Evolutionary conservation across 1,140 invertebrate species (phyloP).

Genomic region (Scaptomyza graminum): DNA sequence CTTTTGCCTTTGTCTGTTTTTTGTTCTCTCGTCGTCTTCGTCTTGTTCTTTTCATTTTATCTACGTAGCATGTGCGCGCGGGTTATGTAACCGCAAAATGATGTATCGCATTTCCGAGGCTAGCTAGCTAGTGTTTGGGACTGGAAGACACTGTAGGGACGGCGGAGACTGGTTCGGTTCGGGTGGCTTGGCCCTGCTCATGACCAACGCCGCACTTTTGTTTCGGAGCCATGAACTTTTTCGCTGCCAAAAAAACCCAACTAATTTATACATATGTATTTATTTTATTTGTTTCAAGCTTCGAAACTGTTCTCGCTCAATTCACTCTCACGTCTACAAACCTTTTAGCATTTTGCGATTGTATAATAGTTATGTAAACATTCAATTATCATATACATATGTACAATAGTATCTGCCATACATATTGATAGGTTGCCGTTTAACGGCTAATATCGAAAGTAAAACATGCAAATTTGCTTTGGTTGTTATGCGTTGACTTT

Average conservation of each 20-base stretch:
- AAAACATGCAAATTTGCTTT: conserved; percentile 8
- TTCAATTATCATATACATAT: conserved; percentile 9
- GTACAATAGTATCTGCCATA: background rate
- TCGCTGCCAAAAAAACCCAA: background rate
- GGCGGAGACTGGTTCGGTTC: background rate
- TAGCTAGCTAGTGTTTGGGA: conserved; percentile 10
- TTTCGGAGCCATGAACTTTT: conserved; percentile 41
- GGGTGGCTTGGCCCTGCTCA: conserved; percentile 1
- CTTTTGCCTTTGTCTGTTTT: conserved; percentile 24
- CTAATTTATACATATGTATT: background rate
- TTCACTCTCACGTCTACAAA: too few relatives aligned
- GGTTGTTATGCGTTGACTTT: conserved; percentile 46
- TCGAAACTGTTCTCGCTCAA: too few relatives aligned
- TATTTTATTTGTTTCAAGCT: too few relatives aligned
- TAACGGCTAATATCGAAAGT: conserved; percentile 23
- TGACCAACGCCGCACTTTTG: conserved; percentile 16
- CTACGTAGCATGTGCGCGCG: conserved; percentile 71
- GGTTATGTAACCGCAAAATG: conserved; percentile 72
- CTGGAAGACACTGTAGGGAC: background rate
- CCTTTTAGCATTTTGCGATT: background rate
- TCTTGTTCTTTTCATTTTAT: conserved; percentile 38
- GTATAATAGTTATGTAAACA: conserved; percentile 1
- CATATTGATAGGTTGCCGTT: background rate
- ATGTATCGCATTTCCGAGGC: conserved; percentile 63
- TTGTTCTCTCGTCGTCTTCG: conserved; percentile 18